phyloP scores from a whole-genome alignment of 2,113 vertebrate genomes.

The Cygnus atratus region DNA sequence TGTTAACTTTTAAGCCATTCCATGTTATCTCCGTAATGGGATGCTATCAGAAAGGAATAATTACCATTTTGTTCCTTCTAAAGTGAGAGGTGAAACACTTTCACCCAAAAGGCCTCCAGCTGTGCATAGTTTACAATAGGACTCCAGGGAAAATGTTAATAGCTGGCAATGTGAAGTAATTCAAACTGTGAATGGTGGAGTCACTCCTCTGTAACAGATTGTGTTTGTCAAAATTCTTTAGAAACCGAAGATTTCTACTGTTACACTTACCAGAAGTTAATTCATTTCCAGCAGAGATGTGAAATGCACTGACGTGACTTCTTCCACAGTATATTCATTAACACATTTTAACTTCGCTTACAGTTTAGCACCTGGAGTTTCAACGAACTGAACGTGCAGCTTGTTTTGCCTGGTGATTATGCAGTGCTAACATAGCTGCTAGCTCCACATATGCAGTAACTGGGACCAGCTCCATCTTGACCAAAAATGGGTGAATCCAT shows the following conservation, averaged over 20 bases:
- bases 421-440: not conserved
- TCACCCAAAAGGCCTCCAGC: not conserved
- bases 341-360: not conserved
- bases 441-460: not conserved
- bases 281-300: not conserved
- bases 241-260: not conserved
- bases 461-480: not conserved
- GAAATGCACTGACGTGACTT: not conserved
- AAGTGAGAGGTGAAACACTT: not conserved
- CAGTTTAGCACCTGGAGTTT: not conserved
- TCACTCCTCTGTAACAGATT: not conserved
- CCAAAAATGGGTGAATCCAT: not conserved
- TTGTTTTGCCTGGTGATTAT: not conserved
- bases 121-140: not conserved
- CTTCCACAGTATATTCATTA: not conserved
- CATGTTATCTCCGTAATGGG: not conserved
- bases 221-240: not conserved
- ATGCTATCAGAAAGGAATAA: not conserved
- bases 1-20: not conserved
- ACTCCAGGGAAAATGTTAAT: not conserved
- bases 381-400: not conserved
- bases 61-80: not conserved
- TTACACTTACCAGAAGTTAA: not conserved
- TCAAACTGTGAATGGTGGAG: not conserved
- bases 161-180: not conserved